Evolutionary conservation across 1,140 invertebrate genomes (phyloP), one percentile per base, ranked within the genome.

Genomic region (Coenobita brevimanus): DNA sequence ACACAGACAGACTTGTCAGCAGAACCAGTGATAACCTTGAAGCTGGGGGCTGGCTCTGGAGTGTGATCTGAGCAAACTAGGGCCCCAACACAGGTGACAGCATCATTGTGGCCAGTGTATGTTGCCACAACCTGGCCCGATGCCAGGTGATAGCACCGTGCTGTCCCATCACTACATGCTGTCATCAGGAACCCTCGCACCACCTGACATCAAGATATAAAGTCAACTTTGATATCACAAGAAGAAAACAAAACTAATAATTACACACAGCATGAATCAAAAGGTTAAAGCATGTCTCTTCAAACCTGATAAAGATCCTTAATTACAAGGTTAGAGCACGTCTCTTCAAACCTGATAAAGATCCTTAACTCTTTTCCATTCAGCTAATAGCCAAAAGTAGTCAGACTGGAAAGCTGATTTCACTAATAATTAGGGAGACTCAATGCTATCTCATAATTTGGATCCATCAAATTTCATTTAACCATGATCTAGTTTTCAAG

Each of bases 21-120:
- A 8, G 90, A 86, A 27, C 90, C 90, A 33, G 90, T 89, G 27
- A 90, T 54, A 21, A 90, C 90, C 36, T 75, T 30, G 71, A 89
- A 90, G 30, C 78, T 75, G 3, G 75, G 60, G 8, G 41, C n/a
- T 13, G 41, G 17, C 13, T 71, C 87, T n/a, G 54, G 1, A 10
- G 13, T 41, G 62, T 86, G 89, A 38, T 30, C 33, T 13, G 88
- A 83, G 21, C 57, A 36, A 41, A 87, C 90, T 21, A 89, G 54
- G 10, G 88, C 84, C 50, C 71, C 82, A n/a, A 90, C 69, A 33
- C 82, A 80, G 1, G 90, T 89, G 41, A 90, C 80, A 8, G 81
- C 54, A 36, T 85, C 87, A 1, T 69, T 64, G 46, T 90, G 82
- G 79, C 75, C 81, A 0, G 64, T 57, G 24, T 90, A 90, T 10